Percentiles rank a stretch among this genome's conserved stretches.
These are phyloP conservation scores for Cyanoderma ruficeps DNA, from an alignment of 2,113 vertebrate genomes.

Conservation along the genomic window DNA sequence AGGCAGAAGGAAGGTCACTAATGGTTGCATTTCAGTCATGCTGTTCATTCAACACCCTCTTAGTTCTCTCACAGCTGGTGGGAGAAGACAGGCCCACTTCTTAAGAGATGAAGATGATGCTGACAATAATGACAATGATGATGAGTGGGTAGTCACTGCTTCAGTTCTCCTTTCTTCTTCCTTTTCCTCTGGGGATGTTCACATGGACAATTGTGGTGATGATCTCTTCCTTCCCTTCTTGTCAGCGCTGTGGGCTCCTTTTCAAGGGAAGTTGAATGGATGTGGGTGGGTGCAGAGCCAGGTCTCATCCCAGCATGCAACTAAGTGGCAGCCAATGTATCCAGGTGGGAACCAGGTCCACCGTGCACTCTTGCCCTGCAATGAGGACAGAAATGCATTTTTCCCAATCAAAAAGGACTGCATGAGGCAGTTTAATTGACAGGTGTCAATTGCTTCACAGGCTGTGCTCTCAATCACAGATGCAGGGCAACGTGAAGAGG, in stretches of 20 bases:
- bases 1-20: background rate
- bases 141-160: background rate
- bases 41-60: background rate
- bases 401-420: background rate
- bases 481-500: rapidly evolving
- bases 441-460: background rate
- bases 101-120: background rate
- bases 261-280: background rate
- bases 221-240: background rate
- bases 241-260: rapidly evolving
- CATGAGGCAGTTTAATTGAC: background rate
- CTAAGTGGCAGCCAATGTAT: background rate
- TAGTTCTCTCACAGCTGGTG: background rate
- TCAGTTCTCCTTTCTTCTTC: background rate
- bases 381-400: background rate
- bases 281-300: background rate
- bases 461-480: background rate
- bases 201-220: rapidly evolving
- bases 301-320: background rate
- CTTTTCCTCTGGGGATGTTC: background rate
- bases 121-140: background rate
- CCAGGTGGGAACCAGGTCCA: background rate
- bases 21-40: background rate
- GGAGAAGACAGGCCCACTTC: background rate
- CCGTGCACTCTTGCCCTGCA: rapidly evolving